Conservation (phyloP, 2,113 vertebrate species). For the Vombatus ursinus region DNA sequence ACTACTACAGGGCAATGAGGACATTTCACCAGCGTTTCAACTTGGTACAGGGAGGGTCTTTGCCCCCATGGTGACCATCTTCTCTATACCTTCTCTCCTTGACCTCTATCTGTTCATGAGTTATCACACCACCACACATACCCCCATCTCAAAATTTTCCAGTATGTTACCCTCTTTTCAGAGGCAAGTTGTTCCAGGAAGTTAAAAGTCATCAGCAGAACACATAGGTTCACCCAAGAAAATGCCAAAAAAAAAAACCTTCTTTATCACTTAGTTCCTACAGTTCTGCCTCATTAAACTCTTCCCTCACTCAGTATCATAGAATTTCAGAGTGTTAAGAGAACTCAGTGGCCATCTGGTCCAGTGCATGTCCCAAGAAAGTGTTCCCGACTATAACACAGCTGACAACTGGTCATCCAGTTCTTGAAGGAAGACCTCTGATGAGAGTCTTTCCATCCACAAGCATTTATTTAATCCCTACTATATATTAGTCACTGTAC, state of each 20-base stretch:
- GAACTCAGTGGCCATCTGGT: neutral
- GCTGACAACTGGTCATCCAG: neutral
- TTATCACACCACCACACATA: neutral
- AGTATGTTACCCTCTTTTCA: neutral
- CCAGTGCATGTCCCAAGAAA: neutral
- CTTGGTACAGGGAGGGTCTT: neutral
- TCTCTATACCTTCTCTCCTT: neutral
- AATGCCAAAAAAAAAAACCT: neutral
- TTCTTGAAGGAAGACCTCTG: neutral
- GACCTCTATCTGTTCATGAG: neutral
- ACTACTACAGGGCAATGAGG: neutral
- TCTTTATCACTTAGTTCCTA: neutral
- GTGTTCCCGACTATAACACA: neutral
- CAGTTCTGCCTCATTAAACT: neutral
- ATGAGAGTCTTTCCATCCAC: neutral
- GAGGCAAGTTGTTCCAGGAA: neutral
- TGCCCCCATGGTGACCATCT: neutral
- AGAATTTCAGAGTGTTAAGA: neutral
- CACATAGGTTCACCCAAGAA: neutral
- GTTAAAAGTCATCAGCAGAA: neutral
- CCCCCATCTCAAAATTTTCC: too few species aligned
- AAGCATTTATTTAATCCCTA: neutral
- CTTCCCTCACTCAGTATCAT: neutral
- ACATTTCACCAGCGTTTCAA: neutral
- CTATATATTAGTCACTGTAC: neutral